phyloP scores from a whole-genome alignment of 2,888 invertebrate species.

The Thecocarcelia acutangulata region DNA sequence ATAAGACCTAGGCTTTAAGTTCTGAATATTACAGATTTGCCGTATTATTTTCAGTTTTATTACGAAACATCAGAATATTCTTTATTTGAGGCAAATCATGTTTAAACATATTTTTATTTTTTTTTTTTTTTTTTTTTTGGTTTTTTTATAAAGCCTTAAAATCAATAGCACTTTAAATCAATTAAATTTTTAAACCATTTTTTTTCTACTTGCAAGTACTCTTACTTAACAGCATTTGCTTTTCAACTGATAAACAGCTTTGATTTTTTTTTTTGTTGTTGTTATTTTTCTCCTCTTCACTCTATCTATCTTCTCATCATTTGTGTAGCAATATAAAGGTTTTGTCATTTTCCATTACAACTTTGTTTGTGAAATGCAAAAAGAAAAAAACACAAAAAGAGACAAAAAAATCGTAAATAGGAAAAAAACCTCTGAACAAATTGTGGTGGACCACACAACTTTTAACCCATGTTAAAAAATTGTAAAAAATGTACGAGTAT shows the following conservation, averaged over 20 bases:
- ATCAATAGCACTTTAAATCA: not conserved
- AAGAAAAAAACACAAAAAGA: conserved; percentile 12
- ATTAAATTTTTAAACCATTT: not conserved
- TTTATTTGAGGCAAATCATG: too few relatives aligned
- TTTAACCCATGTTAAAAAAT: conserved; percentile 39
- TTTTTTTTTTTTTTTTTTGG: too few relatives aligned
- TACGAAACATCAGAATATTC: too few relatives aligned
- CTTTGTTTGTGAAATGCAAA: conserved; percentile 19
- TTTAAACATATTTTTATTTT: not conserved
- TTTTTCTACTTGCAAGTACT: not conserved
- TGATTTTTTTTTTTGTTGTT: conserved; percentile 10
- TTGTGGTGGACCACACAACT: conserved; percentile 67
- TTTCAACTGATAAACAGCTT: conserved; percentile 30
- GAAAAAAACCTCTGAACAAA: conserved; percentile 48
- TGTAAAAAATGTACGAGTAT: not conserved
- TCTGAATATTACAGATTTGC: too few relatives aligned
- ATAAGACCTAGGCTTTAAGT: too few relatives aligned
- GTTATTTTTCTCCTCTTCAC: not conserved
- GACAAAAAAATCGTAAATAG: not conserved
- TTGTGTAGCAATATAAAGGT: conserved; percentile 29
- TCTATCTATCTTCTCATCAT: conserved; percentile 9
- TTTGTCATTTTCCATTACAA: conserved; percentile 35
- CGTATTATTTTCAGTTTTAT: too few relatives aligned
- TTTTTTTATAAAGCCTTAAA: not conserved
- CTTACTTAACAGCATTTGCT: not conserved